These are phyloP conservation scores for Callimico goeldii DNA, from an alignment of 2,797 vertebrate genomes.

Conservation along the genomic window DNA sequence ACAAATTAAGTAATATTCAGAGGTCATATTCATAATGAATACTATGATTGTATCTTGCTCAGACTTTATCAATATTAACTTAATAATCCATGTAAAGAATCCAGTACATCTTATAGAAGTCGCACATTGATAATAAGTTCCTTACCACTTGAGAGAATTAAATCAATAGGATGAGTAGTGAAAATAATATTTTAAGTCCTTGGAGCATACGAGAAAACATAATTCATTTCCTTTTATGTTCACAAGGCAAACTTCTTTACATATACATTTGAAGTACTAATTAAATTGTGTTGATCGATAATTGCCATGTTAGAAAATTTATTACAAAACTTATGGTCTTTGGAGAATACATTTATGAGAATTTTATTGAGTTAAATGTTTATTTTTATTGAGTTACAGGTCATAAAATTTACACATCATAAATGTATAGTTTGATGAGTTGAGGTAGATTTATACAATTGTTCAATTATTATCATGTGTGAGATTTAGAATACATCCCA, in stretches of 20 bases:
- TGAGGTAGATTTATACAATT: neutral
- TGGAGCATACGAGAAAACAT: neutral
- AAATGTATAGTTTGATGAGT: neutral
- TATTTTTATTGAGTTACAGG: neutral
- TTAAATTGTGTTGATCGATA: neutral
- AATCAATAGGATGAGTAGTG: neutral
- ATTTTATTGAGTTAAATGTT: neutral
- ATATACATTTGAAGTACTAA: neutral
- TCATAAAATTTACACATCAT: neutral
- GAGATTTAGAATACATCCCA: neutral
- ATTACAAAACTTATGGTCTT: neutral
- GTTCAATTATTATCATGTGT: neutral
- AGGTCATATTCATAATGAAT: neutral
- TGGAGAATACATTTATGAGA: neutral
- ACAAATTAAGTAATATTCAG: neutral
- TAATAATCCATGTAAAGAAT: neutral
- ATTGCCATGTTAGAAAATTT: neutral
- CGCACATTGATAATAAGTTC: neutral
- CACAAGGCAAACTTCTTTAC: neutral
- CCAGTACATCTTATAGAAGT: neutral
- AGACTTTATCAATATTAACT: neutral
- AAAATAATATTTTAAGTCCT: neutral
- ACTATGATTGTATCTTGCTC: neutral
- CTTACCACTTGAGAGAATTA: neutral
- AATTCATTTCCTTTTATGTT: neutral